Percentiles rank a stretch among this genome's conserved stretches.
Conservation (phyloP, 2,797 vertebrate species). For the Sphenodon punctatus region DNA sequence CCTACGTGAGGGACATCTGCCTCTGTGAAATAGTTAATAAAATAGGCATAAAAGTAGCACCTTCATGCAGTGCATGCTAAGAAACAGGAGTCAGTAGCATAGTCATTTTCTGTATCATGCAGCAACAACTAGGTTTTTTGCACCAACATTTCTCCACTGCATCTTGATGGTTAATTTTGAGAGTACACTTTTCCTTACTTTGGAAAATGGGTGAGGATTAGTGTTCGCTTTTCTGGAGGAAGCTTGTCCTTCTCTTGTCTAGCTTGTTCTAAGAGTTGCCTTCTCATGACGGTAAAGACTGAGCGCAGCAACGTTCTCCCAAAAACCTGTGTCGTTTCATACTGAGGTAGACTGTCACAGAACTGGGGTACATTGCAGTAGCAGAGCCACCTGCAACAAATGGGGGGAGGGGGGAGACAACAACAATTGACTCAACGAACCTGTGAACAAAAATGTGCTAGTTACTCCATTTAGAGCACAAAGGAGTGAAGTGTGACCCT, state of each 20-base stretch:
- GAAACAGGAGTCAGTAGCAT: not conserved
- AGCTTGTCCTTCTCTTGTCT: constrained; percentile 98
- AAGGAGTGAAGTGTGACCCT: not conserved
- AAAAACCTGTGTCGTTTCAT: constrained; percentile 97
- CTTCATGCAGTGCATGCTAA: not conserved
- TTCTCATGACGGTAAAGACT: constrained; percentile 96
- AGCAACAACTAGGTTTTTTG: not conserved
- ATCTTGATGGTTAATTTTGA: not conserved
- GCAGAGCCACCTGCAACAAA: constrained; percentile 96
- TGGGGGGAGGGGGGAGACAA: not conserved
- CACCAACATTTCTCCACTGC: not conserved
- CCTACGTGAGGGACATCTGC: no score
- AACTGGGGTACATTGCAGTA: constrained; percentile 99
- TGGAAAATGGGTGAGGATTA: constrained; percentile 98
- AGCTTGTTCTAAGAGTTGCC: constrained; percentile 95
- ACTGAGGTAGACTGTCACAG: constrained; percentile 95
- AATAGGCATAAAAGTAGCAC: no score
- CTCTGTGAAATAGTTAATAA: no score
- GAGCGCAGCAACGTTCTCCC: constrained; percentile 93
- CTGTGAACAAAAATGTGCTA: constrained; percentile 8
- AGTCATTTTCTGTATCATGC: not conserved
- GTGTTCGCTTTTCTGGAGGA: constrained; percentile 94
- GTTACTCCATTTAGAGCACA: not conserved
- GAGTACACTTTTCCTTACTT: constrained; percentile 82
- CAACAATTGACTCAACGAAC: not conserved